A percentile compares a stretch with the other conserved stretches of the same genome.
Conservation (phyloP, 2,113 vertebrate genomes). For the Propithecus coquereli region DNA sequence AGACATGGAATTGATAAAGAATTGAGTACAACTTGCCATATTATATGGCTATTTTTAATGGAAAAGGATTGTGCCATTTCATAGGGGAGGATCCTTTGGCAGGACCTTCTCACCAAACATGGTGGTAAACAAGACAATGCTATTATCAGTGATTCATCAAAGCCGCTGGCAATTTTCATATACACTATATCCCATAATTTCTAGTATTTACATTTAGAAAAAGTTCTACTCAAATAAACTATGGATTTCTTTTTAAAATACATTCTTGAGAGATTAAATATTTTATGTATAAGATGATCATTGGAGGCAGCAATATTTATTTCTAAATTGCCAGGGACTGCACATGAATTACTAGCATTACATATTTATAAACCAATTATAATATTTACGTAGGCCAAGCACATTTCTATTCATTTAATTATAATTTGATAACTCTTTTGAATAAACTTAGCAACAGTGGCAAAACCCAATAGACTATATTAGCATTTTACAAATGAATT, state of each 20-base stretch:
- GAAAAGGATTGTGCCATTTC: background rate
- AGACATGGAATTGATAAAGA: background rate
- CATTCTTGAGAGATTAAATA: conserved; percentile 34
- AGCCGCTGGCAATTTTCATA: background rate
- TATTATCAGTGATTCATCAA: background rate
- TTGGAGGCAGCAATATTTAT: conserved; percentile 22
- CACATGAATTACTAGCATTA: conserved; percentile 73
- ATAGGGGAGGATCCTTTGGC: rapidly evolving
- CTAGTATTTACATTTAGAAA: background rate
- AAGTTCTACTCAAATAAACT: background rate
- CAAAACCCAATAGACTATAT: conserved; percentile 58
- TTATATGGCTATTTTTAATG: background rate
- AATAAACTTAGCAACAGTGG: conserved; percentile 57
- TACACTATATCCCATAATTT: background rate
- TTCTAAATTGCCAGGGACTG: conserved; percentile 52
- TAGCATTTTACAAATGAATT: conserved; percentile 67
- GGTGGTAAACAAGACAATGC: background rate
- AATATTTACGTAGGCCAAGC: conserved; percentile 70
- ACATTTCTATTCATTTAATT: conserved; percentile 67
- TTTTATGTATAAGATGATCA: conserved; percentile 26
- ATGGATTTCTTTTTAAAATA: conserved; percentile 28
- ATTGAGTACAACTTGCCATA: background rate
- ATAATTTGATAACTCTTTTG: conserved; percentile 66
- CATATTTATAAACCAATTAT: conserved; percentile 74
- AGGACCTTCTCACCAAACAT: background rate